Base-by-base conservation (phyloP, 2,797 vertebrate genomes). In the Acanthiza pusilla region DNA sequence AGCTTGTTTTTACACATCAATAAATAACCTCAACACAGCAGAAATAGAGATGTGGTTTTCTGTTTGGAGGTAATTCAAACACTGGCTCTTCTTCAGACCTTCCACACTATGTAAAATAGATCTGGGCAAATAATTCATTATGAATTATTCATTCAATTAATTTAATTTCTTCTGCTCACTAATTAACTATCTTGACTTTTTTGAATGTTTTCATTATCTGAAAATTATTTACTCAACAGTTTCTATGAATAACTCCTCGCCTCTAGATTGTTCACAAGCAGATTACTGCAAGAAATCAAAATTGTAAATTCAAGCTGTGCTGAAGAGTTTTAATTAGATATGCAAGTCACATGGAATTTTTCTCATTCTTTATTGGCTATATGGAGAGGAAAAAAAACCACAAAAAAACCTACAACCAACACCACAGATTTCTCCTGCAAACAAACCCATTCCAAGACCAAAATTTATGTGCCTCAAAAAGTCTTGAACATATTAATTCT, bases 131-230 rank as follows among this genome's bases (percentile, higher is more conserved):
- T 97, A 96, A 96, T 93, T 96, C 89, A 94, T 87, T 94, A 96
- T 96, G 94, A 96, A 97, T 97, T 92, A 96, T 97, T 97, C 96
- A 97, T 97, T 97, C 91, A 95, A 96, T 97, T 96, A 96, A 96
- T 96, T 96, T 94, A 94, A 95, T 97, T 97, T 96, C 85, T 96
- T 93, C 89, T 94, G 76, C 94, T 96, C 88, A 85, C 90, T 97
- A 96, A 97, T 95, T 97, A 96, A 95, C 94, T 95, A 96, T 93
- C 93, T 97, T 96, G 91, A 97, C 93, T 97, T 97, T 95, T 97
- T 93, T 91, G 95, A 95, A 96, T 95, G 96, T 97, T 97, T 97
- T 96, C 95, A 96, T 97, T 97, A 94, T 94, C 94, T 85, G 74
- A 93, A 94, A 96, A 97, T 96, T 96, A 96, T 96, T 96, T 95